phyloP scores from a whole-genome alignment of 2,888 invertebrate genomes.

The Cerceris rybyensis region DNA sequence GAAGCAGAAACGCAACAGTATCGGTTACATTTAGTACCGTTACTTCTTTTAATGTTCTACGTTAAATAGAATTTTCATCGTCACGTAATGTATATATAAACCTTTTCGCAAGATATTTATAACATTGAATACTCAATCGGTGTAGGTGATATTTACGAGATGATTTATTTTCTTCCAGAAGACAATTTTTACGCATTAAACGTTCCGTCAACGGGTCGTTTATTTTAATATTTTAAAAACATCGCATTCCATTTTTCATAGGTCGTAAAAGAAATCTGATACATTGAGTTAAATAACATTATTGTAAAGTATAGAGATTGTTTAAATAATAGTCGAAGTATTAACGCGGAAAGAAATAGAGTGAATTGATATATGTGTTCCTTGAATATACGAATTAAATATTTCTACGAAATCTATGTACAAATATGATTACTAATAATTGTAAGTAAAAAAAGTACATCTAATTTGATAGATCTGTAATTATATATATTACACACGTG shows the following conservation, averaged over 20 bases:
- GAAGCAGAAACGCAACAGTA: conserved; percentile 68
- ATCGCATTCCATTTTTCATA: too few species aligned
- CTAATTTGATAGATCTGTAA: not conserved
- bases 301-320: too few species aligned
- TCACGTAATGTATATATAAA: not conserved
- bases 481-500: conserved; percentile 24
- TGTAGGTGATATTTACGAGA: too few species aligned
- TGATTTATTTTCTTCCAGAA: too few species aligned
- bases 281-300: too few species aligned
- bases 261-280: too few species aligned
- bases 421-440: conserved; percentile 11
- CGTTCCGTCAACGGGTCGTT: too few species aligned
- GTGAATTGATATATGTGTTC: conserved; percentile 17
- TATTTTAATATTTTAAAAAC: too few species aligned
- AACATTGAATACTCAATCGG: not conserved
- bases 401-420: conserved; percentile 33
- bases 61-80: conserved; percentile 1
- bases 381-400: conserved; percentile 15
- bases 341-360: conserved; percentile 1
- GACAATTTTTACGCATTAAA: too few species aligned
- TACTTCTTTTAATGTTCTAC: not conserved
- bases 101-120: not conserved
- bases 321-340: not conserved
- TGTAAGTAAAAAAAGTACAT: too few species aligned
- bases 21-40: conserved; percentile 43